phyloP scores from a whole-genome alignment of 2,888 invertebrate genomes.

The Pseudococcus longispinus region DNA sequence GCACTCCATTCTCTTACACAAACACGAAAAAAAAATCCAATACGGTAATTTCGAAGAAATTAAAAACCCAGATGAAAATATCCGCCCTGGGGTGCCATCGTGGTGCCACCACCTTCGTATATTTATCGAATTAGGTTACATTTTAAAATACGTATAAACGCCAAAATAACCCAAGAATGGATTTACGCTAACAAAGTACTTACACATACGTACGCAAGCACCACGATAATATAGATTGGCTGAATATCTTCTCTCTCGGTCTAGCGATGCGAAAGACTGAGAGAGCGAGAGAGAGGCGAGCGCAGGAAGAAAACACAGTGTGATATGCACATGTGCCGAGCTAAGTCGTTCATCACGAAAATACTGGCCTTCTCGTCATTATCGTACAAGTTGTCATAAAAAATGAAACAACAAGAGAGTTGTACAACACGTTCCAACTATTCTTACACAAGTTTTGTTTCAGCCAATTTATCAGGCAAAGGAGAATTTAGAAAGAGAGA shows the following conservation, averaged over 20 bases:
- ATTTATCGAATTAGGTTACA: background rate
- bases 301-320: slow-evolving; percentile 24
- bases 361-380: slow-evolving; percentile 43
- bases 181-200: background rate
- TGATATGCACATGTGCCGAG: slow-evolving; percentile 40
- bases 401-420: slow-evolving; percentile 42
- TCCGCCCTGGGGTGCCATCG: background rate
- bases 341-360: slow-evolving; percentile 38
- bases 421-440: slow-evolving; percentile 43
- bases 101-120: background rate
- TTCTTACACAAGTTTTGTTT: slow-evolving; percentile 43
- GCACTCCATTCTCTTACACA: background rate
- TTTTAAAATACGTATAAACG: background rate
- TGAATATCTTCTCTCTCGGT: background rate
- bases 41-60: background rate
- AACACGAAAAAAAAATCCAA: background rate
- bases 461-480: slow-evolving; percentile 42
- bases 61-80: background rate
- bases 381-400: slow-evolving; percentile 43
- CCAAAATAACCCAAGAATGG: background rate
- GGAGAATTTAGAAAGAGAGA: background rate
- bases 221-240: slow-evolving; percentile 13
- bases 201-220: background rate
- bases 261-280: background rate
- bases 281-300: background rate